Evolutionary conservation across 2,113 vertebrate species (phyloP).

Genomic region (Zapus hudsonius): DNA sequence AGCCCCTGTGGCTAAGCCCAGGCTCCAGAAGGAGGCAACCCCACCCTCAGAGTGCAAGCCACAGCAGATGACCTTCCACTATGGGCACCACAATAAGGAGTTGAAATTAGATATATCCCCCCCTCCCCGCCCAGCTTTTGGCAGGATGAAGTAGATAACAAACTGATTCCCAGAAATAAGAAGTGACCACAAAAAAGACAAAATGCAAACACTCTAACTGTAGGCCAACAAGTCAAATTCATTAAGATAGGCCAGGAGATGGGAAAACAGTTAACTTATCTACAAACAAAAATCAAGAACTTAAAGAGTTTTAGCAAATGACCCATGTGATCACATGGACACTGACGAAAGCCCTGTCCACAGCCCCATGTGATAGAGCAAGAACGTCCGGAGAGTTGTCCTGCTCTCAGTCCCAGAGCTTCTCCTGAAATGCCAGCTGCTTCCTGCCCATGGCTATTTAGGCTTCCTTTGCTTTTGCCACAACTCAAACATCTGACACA

Average conservation of each 20-base stretch:
- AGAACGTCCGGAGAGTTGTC: not conserved
- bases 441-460: not conserved
- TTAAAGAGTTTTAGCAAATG: not conserved
- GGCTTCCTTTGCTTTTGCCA: not conserved
- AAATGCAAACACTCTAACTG: not conserved
- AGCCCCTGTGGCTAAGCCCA: not conserved
- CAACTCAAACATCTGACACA: not conserved
- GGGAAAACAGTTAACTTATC: conserved; percentile 14
- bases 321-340: not conserved
- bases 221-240: not conserved
- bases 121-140: not conserved
- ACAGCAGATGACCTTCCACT: not conserved
- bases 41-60: not conserved
- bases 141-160: not conserved
- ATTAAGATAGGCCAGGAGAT: not conserved
- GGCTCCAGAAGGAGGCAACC: not conserved
- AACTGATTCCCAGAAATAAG: not conserved
- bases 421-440: not conserved
- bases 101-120: not conserved
- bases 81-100: not conserved
- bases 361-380: not conserved
- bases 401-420: not conserved
- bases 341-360: not conserved
- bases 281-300: conserved; percentile 11
- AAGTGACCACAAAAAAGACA: conserved; percentile 15